These are phyloP conservation scores for Margaritifera margaritifera DNA, from an alignment of 2,888 invertebrate species.

Conservation along the genomic window DNA sequence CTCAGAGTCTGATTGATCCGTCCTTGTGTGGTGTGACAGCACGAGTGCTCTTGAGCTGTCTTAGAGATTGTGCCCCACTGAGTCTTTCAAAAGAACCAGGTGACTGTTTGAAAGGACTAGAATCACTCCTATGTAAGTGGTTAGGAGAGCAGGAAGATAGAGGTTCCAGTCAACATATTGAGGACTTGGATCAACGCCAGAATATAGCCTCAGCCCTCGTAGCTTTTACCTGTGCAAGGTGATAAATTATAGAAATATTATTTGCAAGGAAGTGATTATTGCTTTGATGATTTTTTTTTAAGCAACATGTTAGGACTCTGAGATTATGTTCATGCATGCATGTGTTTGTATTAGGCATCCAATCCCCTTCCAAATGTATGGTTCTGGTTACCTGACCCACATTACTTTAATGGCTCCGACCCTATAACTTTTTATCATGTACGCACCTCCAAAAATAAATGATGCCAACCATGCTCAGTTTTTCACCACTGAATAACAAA, in stretches of 20 bases:
- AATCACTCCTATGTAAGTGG: slow-evolving; percentile 68
- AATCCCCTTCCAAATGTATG: no score
- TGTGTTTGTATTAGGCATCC: no score
- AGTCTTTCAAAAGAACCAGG: slow-evolving; percentile 70
- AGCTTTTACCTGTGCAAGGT: slow-evolving; percentile 71
- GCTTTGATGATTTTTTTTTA: not conserved
- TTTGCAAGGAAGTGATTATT: not conserved
- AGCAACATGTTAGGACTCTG: no score
- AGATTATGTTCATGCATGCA: no score
- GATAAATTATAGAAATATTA: slow-evolving; percentile 3
- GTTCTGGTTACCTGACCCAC: no score
- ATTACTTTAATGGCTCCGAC: no score
- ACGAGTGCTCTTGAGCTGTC: slow-evolving; percentile 65
- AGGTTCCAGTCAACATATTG: slow-evolving; percentile 26
- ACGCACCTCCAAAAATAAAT: no score
- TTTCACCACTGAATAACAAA: no score
- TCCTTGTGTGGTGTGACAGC: slow-evolving; percentile 68
- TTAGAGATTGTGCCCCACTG: slow-evolving; percentile 69
- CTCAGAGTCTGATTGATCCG: slow-evolving; percentile 69
- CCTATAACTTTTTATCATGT: no score
- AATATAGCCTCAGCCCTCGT: slow-evolving; percentile 69
- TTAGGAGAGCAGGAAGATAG: slow-evolving; percentile 60
- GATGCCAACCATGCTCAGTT: no score
- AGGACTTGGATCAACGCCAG: slow-evolving; percentile 53
- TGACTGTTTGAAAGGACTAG: slow-evolving; percentile 71